A percentile compares a stretch with the other conserved stretches of the same genome.
Evolutionary conservation across 1,140 invertebrate species (phyloP).

Genomic region (Leptinotarsa undecemlineata): DNA sequence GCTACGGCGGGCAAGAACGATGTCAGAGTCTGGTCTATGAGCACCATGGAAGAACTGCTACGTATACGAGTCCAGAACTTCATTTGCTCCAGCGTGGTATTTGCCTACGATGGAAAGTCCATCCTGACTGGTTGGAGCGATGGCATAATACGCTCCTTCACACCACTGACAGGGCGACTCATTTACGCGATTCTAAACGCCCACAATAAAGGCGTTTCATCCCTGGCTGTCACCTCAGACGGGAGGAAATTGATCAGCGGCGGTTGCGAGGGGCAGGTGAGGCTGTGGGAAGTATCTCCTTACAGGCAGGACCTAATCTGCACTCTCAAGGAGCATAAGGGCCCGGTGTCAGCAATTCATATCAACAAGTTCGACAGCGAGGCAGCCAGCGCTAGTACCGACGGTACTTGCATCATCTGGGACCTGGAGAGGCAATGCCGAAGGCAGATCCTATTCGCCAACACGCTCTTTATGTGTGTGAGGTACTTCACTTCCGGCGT

Average conservation of each 20-base stretch:
- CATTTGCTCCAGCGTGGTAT: conserved; percentile 76
- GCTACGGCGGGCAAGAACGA: conserved; percentile 82
- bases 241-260: conserved; percentile 79
- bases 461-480: conserved; percentile 85
- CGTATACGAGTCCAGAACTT: conserved; percentile 85
- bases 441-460: conserved; percentile 82
- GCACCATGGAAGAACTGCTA: conserved; percentile 76
- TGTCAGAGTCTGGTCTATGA: conserved; percentile 82
- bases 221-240: conserved; percentile 73
- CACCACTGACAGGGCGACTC: conserved; percentile 76
- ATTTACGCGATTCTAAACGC: conserved; percentile 83
- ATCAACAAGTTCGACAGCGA: conserved; percentile 75
- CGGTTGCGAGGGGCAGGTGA: conserved; percentile 77
- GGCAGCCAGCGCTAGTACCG: conserved; percentile 83
- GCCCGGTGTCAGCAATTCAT: conserved; percentile 79
- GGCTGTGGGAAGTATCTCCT: conserved; percentile 73
- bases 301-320: conserved; percentile 66
- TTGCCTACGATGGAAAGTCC: conserved; percentile 76
- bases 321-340: conserved; percentile 87
- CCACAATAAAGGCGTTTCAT: conserved; percentile 84
- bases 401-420: conserved; percentile 93
- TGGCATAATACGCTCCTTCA: conserved; percentile 83
- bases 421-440: conserved; percentile 71
- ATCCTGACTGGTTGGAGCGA: conserved; percentile 85
- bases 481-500: conserved; percentile 76